Conservation (phyloP, 1,140 invertebrate species). For the Hyles vespertilio region DNA sequence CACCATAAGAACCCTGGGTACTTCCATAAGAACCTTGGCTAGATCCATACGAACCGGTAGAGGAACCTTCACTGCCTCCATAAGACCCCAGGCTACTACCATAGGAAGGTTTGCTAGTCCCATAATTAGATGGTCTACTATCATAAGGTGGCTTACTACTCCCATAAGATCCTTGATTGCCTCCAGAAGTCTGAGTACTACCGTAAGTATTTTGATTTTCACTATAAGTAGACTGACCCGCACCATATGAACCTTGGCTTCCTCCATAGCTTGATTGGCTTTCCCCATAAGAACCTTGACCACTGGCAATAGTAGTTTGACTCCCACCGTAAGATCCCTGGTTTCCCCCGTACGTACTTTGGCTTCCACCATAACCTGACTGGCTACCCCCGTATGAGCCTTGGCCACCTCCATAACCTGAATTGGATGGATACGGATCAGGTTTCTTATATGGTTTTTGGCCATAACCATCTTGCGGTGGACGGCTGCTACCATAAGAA, state of each 20-base stretch:
- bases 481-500: neutral
- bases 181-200: conserved; percentile 7
- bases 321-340: conserved; percentile 9
- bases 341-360: neutral
- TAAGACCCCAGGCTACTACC: conserved; percentile 6
- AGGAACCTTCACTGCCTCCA: conserved; percentile 8
- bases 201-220: conserved; percentile 1
- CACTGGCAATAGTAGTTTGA: neutral
- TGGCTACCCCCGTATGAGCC: conserved; percentile 9
- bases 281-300: conserved; percentile 1
- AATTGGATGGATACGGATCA: neutral
- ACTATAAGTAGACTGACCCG: conserved; percentile 2
- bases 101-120: conserved; percentile 1
- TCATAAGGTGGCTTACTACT: neutral
- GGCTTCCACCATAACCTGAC: conserved; percentile 7
- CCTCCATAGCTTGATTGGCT: neutral
- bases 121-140: conserved; percentile 3
- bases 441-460: conserved; percentile 6
- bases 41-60: conserved; percentile 1
- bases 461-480: conserved; percentile 1
- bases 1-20: conserved; percentile 18
- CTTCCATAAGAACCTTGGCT: conserved; percentile 12
- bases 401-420: conserved; percentile 1
- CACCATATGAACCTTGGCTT: conserved; percentile 1
- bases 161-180: conserved; percentile 9